Base-by-base conservation (phyloP, 2,888 invertebrate genomes). In the Halocaridina rubra region DNA sequence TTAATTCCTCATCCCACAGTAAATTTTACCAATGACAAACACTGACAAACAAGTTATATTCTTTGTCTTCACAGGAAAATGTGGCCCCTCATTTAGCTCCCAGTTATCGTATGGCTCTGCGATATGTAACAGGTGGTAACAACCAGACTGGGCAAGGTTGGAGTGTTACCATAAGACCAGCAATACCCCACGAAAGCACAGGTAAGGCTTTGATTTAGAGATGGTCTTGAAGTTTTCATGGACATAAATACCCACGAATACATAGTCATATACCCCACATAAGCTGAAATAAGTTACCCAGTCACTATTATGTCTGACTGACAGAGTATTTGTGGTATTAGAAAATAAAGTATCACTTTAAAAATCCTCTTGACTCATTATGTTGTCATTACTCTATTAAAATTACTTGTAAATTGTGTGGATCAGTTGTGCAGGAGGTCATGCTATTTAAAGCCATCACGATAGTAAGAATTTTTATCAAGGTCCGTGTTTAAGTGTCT, bases 211-310 rank as follows among this genome's bases (percentile, higher is more conserved):
- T 5, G 91, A 82, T 91, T 92, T 90, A 90, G 92, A 85, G 90
- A 93, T 90, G 91, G 92, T 79, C 90, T 91, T 78, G 93, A 93
- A n/a, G 93, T 92, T 27, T 91, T 91, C 88, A 90, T 93, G 77
- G 93, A 93, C 1, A 93, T 27, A n/a, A 22, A 27, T 67, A 67
- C 29, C 22, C n/a, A 0, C n/a, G 22, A 8, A 1, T 69, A 29
- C 27, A 69, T 13, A 69, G 69, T 69, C 29, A 1, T 16, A 69
- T 19, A 24, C 2, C 27, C 13, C 16, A 67, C 29, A 72, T 91
- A 92, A 24, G 90, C 93, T 19, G 90, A 93, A 13, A 91, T 92
- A 1, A 92, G 92, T 88, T 91, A 93, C 61, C 90, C 91, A 10
- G 7, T 24, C 29, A 5, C 22, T 27, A 29, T 59, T 59, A 10